phyloP scores from a whole-genome alignment of 2,797 vertebrate species.

The Ptychadena robeensis region DNA sequence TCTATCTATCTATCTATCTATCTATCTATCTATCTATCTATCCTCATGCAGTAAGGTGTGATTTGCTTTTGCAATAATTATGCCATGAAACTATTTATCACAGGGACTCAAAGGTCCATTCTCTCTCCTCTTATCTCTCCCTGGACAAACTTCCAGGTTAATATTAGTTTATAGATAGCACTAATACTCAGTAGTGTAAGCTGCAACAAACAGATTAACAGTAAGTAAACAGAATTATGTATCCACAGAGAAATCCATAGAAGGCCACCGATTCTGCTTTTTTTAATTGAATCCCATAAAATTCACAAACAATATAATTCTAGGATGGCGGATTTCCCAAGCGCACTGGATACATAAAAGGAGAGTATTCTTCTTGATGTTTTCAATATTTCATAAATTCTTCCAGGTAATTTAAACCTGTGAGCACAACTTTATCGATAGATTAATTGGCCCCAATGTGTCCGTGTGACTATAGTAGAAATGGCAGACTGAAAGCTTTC shows the following conservation, averaged over 20 bases:
- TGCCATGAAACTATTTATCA: not conserved
- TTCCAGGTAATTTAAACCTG: too few species aligned
- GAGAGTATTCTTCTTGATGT: too few species aligned
- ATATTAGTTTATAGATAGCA: slow-evolving; percentile 25
- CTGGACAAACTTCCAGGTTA: slow-evolving; percentile 15
- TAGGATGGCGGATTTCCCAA: not conserved
- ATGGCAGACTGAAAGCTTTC: not conserved
- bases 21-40: too few species aligned
- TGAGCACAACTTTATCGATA: too few species aligned
- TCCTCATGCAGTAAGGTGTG: not conserved
- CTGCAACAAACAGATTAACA: not conserved
- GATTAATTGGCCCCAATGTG: too few species aligned
- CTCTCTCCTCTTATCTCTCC: not conserved
- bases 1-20: too few species aligned
- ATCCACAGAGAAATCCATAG: not conserved
- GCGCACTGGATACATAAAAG: too few species aligned
- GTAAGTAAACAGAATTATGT: not conserved
- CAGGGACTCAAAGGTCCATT: not conserved
- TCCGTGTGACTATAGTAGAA: too few species aligned
- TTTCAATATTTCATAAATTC: too few species aligned
- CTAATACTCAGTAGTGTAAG: not conserved
- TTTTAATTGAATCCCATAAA: not conserved
- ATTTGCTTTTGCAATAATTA: not conserved
- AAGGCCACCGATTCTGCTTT: not conserved
- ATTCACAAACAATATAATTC: not conserved